Evolutionary conservation across 2,888 invertebrate genomes (phyloP).

Genomic region (Xylota sylvarum): DNA sequence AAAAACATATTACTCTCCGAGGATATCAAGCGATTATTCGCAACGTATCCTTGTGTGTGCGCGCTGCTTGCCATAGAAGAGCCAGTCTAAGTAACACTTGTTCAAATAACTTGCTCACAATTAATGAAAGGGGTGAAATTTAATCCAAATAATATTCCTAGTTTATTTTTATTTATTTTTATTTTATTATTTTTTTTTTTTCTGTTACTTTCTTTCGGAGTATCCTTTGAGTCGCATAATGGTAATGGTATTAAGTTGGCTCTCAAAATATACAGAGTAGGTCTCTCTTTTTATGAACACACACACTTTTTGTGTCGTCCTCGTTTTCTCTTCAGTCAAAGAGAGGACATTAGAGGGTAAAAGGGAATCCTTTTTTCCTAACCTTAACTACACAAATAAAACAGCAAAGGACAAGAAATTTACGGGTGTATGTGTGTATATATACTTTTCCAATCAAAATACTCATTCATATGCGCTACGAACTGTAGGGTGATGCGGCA

Average conservation of each 20-base stretch:
- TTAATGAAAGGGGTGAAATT: conserved; percentile 69
- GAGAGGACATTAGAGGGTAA: not conserved
- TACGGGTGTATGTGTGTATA: conserved; percentile 3
- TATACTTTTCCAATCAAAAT: conserved; percentile 48
- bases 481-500: conserved; percentile 38
- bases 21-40: conserved; percentile 33
- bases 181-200: conserved; percentile 1
- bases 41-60: conserved; percentile 33
- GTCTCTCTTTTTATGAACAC: not conserved
- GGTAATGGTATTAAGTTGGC: conserved; percentile 1
- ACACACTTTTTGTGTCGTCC: not conserved
- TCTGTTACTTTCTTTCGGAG: not conserved
- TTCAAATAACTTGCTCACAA: conserved; percentile 69
- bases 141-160: conserved; percentile 56
- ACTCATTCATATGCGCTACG: conserved; percentile 6
- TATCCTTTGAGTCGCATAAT: conserved; percentile 30
- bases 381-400: conserved; percentile 26
- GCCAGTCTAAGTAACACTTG: conserved; percentile 58
- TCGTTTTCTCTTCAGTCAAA: conserved; percentile 9
- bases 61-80: not conserved
- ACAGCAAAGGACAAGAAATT: not conserved
- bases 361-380: conserved; percentile 2
- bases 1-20: conserved; percentile 38
- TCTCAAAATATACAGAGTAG: not conserved
- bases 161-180: not conserved